These are phyloP conservation scores for Picathartes gymnocephalus DNA, from an alignment of 2,113 vertebrate species.

Conservation along the genomic window DNA sequence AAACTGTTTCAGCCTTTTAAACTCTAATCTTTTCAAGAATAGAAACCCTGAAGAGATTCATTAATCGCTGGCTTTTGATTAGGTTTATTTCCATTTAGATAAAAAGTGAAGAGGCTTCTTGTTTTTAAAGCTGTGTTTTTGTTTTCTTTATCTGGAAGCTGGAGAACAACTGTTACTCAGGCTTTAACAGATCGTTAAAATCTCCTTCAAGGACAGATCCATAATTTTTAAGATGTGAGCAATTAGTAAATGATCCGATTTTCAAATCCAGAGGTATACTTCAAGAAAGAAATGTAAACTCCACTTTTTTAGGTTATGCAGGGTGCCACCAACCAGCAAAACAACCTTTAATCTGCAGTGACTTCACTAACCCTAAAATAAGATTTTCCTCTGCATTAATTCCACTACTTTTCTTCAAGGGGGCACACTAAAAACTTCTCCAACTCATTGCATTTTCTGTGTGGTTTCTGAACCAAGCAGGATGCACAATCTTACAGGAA, in stretches of 20 bases:
- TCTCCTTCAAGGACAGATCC: neutral
- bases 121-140: neutral
- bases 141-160: slow-evolving; percentile 14
- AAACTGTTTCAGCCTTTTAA: neutral
- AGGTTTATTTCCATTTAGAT: slow-evolving; percentile 42
- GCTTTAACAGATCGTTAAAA: neutral
- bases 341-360: neutral
- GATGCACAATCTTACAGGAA: neutral
- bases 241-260: neutral
- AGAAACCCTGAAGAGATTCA: slow-evolving; percentile 29
- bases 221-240: neutral
- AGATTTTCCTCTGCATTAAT: neutral
- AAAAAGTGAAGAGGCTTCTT: slow-evolving; percentile 30
- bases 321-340: neutral
- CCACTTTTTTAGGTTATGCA: neutral
- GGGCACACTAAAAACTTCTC: neutral
- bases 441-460: neutral
- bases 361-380: neutral
- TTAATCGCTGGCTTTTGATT: slow-evolving; percentile 33
- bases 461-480: neutral
- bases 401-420: neutral
- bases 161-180: neutral
- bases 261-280: neutral
- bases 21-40: slow-evolving; percentile 11
- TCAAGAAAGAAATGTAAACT: neutral